Conservation (phyloP, 2,797 vertebrate species). For the Gambelia wislizenii region DNA sequence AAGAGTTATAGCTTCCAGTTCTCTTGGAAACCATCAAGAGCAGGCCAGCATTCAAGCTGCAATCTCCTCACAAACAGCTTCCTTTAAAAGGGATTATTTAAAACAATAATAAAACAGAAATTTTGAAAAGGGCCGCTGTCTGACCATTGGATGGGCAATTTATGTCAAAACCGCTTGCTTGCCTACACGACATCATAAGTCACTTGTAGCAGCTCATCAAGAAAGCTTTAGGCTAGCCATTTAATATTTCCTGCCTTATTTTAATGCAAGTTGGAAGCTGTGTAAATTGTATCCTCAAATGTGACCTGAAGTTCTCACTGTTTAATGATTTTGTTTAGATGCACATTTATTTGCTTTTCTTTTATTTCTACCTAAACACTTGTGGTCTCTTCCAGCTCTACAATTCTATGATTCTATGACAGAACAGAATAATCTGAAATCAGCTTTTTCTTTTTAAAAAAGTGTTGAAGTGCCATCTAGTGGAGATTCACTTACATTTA, state of each 20-base stretch:
- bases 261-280: neutral
- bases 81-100: neutral
- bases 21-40: neutral
- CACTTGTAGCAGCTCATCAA: neutral
- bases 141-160: neutral
- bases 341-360: no score
- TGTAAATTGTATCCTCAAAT: neutral
- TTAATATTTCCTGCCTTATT: neutral
- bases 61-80: neutral
- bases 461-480: conserved; percentile 29
- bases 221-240: neutral
- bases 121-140: neutral
- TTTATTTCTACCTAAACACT: neutral
- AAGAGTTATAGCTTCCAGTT: neutral
- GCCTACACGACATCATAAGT: neutral
- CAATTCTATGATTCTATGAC: no score
- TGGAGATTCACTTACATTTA: neutral
- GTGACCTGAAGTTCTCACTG: neutral
- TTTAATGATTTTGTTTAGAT: conserved; percentile 1
- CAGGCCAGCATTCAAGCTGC: neutral
- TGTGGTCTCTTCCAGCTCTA: no score
- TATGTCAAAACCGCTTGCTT: neutral
- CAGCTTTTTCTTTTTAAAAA: neutral
- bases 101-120: neutral
- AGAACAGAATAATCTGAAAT: neutral